Evolutionary conservation across 2,888 invertebrate genomes (phyloP), one percentile per base, ranked within the genome.

Genomic region (Ernsta delagoae): DNA sequence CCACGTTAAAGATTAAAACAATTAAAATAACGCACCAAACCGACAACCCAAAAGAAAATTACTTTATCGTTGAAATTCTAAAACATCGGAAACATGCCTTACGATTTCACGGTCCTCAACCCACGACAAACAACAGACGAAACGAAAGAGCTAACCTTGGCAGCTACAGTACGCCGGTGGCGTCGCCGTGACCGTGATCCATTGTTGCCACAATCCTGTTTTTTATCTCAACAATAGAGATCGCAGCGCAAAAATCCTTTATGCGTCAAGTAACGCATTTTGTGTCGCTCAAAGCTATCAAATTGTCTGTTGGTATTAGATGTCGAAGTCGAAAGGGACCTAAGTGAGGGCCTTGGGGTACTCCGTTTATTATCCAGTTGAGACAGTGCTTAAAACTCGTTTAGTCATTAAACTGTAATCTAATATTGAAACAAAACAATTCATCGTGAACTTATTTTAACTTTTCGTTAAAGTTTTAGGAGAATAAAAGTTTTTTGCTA

Each of bases 191-290:
- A 66, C 59, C 66, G 43, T 60, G 53, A 43, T 9, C 53, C 36
- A 66, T 66, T 66, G 59, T 66, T 66, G 16, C 54, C 54, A 34
- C 43, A 61, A 54, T 54, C 60, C 60, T 67, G 66, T 67, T 67
- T 59, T 34, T n/a, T 48, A 50, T 12, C 16, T 57, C 57, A 31
- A 65, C 65, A 65, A 65, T 48, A 34, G 34, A 45, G 59, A 50
- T 50, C 59, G 6, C 5, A 12, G 31, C 16, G 24, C 66, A 31
- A n/a, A 43, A 31, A 41, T 54, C 43, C 11, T 12, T 43, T 60
- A 41, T 59, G 60, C 43, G 59, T 66, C 60, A 66, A 66, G 34
- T 60, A 54, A 53, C 41, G 39, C 59, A 16, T 59, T 41, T 39
- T 57, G 39, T 59, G 39, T 59, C 39, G 57, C 57, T 39, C 57